Percentiles rank a stretch among this genome's conserved stretches.
These are phyloP conservation scores for Mamestra brassicae DNA, from an alignment of 2,888 invertebrate species.

Conservation along the genomic window DNA sequence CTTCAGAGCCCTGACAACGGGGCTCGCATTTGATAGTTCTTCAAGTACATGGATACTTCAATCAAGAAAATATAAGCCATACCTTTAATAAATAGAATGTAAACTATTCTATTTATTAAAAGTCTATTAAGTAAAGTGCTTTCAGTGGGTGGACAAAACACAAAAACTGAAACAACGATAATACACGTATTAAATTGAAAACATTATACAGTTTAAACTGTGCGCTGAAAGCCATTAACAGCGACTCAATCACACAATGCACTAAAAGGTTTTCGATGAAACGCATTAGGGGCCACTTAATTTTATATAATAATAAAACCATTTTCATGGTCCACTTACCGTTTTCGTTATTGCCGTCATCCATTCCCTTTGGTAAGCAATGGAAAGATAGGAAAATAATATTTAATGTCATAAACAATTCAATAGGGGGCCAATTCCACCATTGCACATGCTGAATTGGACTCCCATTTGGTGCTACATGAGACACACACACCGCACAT, in stretches of 20 bases:
- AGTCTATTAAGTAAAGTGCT: constrained; percentile 6
- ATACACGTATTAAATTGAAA: background rate
- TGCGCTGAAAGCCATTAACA: constrained; percentile 10
- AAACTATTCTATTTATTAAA: background rate
- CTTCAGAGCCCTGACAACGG: too few relatives aligned
- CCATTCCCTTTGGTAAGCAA: constrained; percentile 92
- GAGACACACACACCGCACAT: too few relatives aligned
- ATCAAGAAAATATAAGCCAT: too few relatives aligned
- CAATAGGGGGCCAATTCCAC: too few relatives aligned
- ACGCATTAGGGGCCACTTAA: constrained; percentile 2
- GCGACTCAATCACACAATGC: constrained; percentile 15
- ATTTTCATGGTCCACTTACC: constrained; percentile 88
- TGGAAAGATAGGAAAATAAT: constrained; percentile 27
- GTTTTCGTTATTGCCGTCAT: constrained; percentile 95
- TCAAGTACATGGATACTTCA: too few relatives aligned
- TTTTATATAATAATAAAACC: constrained; percentile 5
- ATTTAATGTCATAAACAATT: background rate
- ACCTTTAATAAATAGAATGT: too few relatives aligned
- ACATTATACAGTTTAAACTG: background rate
- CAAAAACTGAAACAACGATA: constrained; percentile 10
- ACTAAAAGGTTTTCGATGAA: constrained; percentile 41
- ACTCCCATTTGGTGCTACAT: too few relatives aligned
- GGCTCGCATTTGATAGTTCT: background rate
- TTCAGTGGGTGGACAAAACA: background rate
- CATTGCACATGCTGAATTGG: too few relatives aligned